Evolutionary conservation across 2,888 invertebrate genomes (phyloP).

Genomic region (Pandemis cinnamomeana): DNA sequence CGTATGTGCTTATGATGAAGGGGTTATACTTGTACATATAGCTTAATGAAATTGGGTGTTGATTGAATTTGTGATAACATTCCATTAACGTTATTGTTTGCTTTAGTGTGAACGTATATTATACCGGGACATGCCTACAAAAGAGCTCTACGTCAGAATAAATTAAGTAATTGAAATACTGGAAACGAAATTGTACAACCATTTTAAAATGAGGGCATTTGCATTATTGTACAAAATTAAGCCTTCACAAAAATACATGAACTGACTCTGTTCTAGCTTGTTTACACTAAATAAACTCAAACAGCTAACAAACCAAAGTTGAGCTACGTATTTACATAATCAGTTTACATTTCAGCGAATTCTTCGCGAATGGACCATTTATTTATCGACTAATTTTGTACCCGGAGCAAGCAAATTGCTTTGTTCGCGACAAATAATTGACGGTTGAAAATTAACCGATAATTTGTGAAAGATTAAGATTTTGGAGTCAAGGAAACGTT

Average conservation of each 20-base stretch:
- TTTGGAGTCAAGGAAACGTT: not conserved
- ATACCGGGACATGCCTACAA: not conserved
- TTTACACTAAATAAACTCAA: not conserved
- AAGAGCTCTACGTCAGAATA: not conserved
- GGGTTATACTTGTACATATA: not conserved
- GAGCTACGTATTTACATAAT: not conserved
- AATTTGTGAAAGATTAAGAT: not conserved
- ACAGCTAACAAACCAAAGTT: not conserved
- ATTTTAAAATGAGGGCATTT: not conserved
- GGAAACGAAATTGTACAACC: not conserved
- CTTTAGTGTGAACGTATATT: conserved; percentile 13
- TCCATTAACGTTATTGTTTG: conserved; percentile 14
- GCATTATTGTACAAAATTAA: too few species aligned
- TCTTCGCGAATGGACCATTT: not conserved
- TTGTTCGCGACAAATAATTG: not conserved
- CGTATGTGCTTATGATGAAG: not conserved
- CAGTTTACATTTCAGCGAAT: not conserved
- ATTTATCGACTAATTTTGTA: not conserved
- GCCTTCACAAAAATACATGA: not conserved
- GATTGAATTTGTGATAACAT: conserved; percentile 28
- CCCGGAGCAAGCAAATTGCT: not conserved
- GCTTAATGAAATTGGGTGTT: conserved; percentile 22
- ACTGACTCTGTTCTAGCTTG: not conserved
- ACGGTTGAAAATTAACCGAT: not conserved
- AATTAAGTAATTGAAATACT: not conserved